Evolutionary conservation across 2,888 invertebrate species (phyloP).

Genomic region (Arge pagana): DNA sequence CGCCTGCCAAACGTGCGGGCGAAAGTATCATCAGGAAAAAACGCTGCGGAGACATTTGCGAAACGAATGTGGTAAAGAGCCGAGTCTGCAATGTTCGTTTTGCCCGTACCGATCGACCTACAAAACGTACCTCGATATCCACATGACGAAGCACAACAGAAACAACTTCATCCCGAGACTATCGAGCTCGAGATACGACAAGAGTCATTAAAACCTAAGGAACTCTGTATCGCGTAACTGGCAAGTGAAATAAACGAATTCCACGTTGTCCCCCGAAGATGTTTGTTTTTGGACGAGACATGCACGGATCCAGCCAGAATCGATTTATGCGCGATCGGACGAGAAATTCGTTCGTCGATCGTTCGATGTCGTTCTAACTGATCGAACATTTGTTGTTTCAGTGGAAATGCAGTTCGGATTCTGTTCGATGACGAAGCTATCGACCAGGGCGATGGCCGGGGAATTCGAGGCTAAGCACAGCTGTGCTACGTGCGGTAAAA

Average conservation of each 20-base stretch:
- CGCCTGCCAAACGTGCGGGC: conserved; percentile 60
- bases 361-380: no score
- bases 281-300: no score
- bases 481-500: conserved; percentile 49
- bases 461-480: conserved; percentile 31
- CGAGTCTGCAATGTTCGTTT: conserved; percentile 52
- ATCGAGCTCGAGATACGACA: not conserved
- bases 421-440: not conserved
- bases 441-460: not conserved
- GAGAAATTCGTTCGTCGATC: no score
- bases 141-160: conserved; percentile 31
- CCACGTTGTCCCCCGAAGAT: no score
- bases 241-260: not conserved
- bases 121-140: conserved; percentile 52
- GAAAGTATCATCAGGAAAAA: conserved; percentile 62
- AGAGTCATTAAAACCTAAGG: conserved; percentile 1
- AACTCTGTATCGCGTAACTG: no score
- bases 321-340: no score
- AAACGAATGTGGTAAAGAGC: conserved; percentile 60
- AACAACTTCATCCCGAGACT: not conserved
- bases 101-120: conserved; percentile 58
- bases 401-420: conserved; percentile 27
- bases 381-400: conserved; percentile 40
- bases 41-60: conserved; percentile 61
- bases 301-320: no score